Evolutionary conservation across 2,113 vertebrate species (phyloP).

Genomic region (Thryonomys swinderianus): DNA sequence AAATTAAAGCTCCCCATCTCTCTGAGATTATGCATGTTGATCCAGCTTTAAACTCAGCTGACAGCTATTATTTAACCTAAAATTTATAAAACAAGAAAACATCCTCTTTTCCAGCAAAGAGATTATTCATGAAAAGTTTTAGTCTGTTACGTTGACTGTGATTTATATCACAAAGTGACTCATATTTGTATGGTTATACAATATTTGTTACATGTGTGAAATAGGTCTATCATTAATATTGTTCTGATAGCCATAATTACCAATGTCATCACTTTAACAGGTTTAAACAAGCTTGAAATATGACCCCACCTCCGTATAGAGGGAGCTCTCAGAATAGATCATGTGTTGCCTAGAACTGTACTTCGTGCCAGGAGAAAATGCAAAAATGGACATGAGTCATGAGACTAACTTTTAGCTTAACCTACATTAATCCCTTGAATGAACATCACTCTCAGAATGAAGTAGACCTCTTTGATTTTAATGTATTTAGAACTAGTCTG

Average conservation of each 20-base stretch:
- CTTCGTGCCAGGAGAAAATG: constrained; percentile 20
- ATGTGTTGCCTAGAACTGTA: constrained; percentile 44
- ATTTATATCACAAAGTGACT: constrained; percentile 54
- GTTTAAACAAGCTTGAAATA: constrained; percentile 62
- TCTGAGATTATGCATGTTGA: constrained; percentile 56
- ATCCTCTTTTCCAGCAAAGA: constrained; percentile 58
- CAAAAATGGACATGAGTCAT: constrained; percentile 57
- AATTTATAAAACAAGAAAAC: constrained; percentile 72
- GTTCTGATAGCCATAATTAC: constrained; percentile 42
- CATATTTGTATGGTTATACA: constrained; percentile 70
- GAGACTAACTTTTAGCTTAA: constrained; percentile 52
- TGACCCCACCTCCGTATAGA: constrained; percentile 33
- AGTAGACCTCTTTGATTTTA: constrained; percentile 60
- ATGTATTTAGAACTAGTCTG: background rate
- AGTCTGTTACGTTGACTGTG: constrained; percentile 48
- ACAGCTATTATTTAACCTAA: constrained; percentile 65
- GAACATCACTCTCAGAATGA: constrained; percentile 42
- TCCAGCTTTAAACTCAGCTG: constrained; percentile 54
- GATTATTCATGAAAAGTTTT: constrained; percentile 60
- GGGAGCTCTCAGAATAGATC: constrained; percentile 52
- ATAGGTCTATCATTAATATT: constrained; percentile 66
- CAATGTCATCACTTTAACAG: constrained; percentile 61
- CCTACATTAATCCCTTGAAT: constrained; percentile 11
- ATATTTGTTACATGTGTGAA: constrained; percentile 62
- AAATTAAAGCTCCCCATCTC: constrained; percentile 65